phyloP scores from a whole-genome alignment of 2,797 vertebrate genomes.

The Okamejei kenojei region DNA sequence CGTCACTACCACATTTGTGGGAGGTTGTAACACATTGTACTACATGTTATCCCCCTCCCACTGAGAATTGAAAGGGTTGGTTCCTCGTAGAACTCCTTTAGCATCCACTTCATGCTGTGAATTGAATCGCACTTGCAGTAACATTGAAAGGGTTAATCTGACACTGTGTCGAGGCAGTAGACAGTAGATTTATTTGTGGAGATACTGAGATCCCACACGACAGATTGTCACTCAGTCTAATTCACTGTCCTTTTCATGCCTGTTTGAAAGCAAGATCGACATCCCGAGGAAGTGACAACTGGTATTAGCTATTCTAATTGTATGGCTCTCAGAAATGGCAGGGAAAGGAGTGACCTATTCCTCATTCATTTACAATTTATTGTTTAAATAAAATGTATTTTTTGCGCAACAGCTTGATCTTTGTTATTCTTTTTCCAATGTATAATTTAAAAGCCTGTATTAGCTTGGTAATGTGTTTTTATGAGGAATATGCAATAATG shows the following conservation, averaged over 20 bases:
- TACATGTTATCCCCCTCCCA: neutral
- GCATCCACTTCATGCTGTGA: neutral
- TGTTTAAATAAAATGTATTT: neutral
- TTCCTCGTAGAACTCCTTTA: neutral
- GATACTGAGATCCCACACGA: slow-evolving; percentile 3
- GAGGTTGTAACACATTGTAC: neutral
- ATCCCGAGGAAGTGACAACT: neutral
- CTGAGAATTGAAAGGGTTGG: neutral
- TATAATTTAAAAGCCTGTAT: neutral
- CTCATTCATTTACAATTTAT: neutral
- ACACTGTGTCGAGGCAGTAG: neutral
- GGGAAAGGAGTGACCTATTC: neutral
- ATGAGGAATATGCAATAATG: neutral
- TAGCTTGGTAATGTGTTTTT: neutral
- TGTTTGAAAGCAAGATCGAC: neutral
- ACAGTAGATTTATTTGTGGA: neutral
- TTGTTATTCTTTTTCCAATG: neutral
- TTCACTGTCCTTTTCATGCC: neutral
- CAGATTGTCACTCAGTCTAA: slow-evolving; percentile 9
- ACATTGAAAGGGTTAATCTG: neutral
- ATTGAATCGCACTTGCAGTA: neutral
- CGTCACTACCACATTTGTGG: neutral
- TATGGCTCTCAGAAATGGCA: neutral
- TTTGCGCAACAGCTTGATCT: neutral
- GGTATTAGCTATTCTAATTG: neutral